Percentiles rank a stretch among this genome's conserved stretches.
Evolutionary conservation across 2,113 vertebrate species (phyloP).

Genomic region (Sitta europaea): DNA sequence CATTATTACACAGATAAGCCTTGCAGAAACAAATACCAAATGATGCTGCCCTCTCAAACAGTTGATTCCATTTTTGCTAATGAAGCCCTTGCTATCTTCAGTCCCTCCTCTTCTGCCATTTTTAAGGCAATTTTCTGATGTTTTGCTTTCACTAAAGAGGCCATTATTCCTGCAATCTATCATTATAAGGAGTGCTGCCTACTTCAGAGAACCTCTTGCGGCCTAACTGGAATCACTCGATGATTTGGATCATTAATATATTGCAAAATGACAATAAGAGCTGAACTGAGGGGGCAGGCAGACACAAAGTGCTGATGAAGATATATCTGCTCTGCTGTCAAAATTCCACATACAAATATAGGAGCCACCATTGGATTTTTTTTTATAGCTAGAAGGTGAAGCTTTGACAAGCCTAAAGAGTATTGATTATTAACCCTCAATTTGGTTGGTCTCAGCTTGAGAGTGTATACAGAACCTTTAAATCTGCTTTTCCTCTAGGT

Average conservation of each 20-base stretch:
- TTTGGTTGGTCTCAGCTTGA: neutral
- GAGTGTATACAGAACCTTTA: neutral
- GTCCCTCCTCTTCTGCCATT: neutral
- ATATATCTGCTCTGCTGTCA: constrained; percentile 50
- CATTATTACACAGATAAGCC: neutral
- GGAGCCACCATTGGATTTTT: constrained; percentile 5
- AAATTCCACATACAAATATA: neutral
- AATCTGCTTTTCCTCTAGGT: neutral
- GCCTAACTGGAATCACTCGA: constrained; percentile 24
- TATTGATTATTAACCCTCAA: constrained; percentile 12
- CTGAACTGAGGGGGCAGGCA: constrained; percentile 51
- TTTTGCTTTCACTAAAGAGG: constrained; percentile 27
- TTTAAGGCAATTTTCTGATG: constrained; percentile 21
- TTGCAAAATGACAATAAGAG: constrained; percentile 55
- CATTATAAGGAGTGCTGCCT: constrained; percentile 41
- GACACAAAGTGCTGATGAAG: constrained; percentile 50
- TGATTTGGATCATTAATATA: constrained; percentile 62
- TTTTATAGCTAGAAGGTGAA: constrained; percentile 39
- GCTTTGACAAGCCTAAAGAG: neutral
- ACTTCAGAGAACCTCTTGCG: constrained; percentile 42
- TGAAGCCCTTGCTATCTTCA: neutral
- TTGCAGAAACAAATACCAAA: neutral
- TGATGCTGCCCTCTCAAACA: neutral
- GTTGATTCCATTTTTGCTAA: neutral
- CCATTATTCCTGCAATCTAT: constrained; percentile 45